Evolutionary conservation across 2,888 invertebrate species (phyloP).

Genomic region (Loripinus fragilis): DNA sequence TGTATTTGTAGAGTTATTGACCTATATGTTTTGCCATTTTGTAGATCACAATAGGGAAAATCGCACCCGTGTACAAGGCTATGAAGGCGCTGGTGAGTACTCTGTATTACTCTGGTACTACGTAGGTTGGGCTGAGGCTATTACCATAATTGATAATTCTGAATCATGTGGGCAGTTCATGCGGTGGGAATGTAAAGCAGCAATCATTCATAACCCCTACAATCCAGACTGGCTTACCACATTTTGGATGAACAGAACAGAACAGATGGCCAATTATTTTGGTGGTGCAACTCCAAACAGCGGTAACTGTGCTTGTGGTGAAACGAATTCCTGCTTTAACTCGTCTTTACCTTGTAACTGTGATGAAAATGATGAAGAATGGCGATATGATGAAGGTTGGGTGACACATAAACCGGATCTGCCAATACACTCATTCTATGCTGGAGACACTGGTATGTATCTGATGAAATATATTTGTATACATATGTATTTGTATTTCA

Average conservation of each 20-base stretch:
- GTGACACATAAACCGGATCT: slow-evolving; percentile 75
- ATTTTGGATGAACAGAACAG: slow-evolving; percentile 73
- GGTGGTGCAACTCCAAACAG: slow-evolving; percentile 75
- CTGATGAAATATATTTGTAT: too few species aligned
- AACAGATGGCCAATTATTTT: slow-evolving; percentile 71
- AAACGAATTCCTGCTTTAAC: slow-evolving; percentile 69
- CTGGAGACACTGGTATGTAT: slow-evolving; percentile 80
- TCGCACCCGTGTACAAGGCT: slow-evolving; percentile 69
- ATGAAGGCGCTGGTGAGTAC: slow-evolving; percentile 77
- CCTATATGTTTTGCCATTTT: slow-evolving; percentile 8
- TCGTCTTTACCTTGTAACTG: slow-evolving; percentile 75
- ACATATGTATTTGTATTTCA: too few species aligned
- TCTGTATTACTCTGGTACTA: slow-evolving; percentile 61
- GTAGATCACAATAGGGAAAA: slow-evolving; percentile 74
- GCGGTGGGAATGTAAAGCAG: slow-evolving; percentile 78
- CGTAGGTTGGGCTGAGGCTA: slow-evolving; percentile 63
- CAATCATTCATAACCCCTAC: slow-evolving; percentile 75
- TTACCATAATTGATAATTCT: slow-evolving; percentile 76
- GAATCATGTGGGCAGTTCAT: slow-evolving; percentile 75
- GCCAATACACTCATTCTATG: slow-evolving; percentile 75
- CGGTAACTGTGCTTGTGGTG: slow-evolving; percentile 77
- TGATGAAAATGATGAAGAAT: slow-evolving; percentile 76
- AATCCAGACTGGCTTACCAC: slow-evolving; percentile 69
- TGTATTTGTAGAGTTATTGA: too few species aligned
- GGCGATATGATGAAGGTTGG: slow-evolving; percentile 76